Conservation (phyloP, 2,888 invertebrate species). For the Clostera curtula region DNA sequence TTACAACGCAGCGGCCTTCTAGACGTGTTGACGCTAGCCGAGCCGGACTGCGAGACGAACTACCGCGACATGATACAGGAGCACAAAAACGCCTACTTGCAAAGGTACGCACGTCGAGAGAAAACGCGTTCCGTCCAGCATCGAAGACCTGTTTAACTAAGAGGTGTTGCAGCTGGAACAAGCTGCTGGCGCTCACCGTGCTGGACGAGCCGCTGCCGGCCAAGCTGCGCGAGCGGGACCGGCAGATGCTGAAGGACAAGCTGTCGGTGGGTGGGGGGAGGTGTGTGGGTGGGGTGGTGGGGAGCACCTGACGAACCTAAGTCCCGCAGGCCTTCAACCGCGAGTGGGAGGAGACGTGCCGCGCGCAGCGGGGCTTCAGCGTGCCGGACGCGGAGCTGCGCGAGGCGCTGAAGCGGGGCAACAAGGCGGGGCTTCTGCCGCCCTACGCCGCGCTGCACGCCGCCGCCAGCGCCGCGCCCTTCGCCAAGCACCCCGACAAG, state of each 20-base stretch:
- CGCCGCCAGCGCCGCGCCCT: slow-evolving; percentile 81
- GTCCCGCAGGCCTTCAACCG: slow-evolving; percentile 89
- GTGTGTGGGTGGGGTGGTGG: too few species aligned
- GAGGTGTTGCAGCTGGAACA: slow-evolving; percentile 83
- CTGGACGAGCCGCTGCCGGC: slow-evolving; percentile 80
- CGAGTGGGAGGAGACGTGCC: slow-evolving; percentile 92
- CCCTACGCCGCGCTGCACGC: slow-evolving; percentile 88
- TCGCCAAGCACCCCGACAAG: slow-evolving; percentile 95
- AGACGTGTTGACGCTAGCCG: slow-evolving; percentile 86
- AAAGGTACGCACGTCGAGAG: slow-evolving; percentile 58
- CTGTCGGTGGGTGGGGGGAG: slow-evolving; percentile 81
- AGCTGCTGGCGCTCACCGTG: slow-evolving; percentile 83
- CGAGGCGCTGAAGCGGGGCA: slow-evolving; percentile 90
- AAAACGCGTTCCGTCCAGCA: not conserved
- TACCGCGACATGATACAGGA: slow-evolving; percentile 92
- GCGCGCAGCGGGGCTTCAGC: slow-evolving; percentile 91
- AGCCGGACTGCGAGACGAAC: slow-evolving; percentile 89
- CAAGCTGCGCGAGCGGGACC: slow-evolving; percentile 89
- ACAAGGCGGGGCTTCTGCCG: slow-evolving; percentile 91
- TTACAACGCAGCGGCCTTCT: slow-evolving; percentile 89
- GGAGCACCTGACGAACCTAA: too few species aligned
- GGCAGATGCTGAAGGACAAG: slow-evolving; percentile 89
- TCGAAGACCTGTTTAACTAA: too few species aligned
- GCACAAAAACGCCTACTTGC: slow-evolving; percentile 83
- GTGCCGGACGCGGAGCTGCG: slow-evolving; percentile 94